A percentile compares a stretch with the other conserved stretches of the same genome.
Conservation (phyloP, 2,888 invertebrate genomes). For the Nephrotoma appendiculata region DNA sequence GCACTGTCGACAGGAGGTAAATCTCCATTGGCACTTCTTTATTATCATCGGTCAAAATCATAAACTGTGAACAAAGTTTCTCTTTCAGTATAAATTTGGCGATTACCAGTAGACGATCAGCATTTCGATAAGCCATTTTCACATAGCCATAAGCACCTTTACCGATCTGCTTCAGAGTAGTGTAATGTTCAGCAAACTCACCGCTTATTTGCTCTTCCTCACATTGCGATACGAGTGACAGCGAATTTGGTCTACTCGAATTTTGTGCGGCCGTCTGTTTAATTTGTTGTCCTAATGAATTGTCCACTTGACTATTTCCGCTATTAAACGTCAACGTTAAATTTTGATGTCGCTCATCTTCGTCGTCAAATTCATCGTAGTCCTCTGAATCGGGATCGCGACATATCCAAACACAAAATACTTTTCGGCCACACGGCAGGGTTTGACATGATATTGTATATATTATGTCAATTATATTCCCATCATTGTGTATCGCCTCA, state of each 20-base stretch:
- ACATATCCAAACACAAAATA: conserved; percentile 49
- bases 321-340: conserved; percentile 32
- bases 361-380: conserved; percentile 11
- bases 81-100: conserved; percentile 56
- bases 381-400: conserved; percentile 31
- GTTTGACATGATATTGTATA: conserved; percentile 41
- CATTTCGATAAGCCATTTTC: conserved; percentile 46
- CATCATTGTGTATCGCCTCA: conserved; percentile 20
- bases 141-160: conserved; percentile 55
- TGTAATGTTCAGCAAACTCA: conserved; percentile 41
- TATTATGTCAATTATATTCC: conserved; percentile 19
- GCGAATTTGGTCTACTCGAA: conserved; percentile 38
- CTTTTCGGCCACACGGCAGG: conserved; percentile 34
- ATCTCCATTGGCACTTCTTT: conserved; percentile 48
- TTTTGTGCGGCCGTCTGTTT: conserved; percentile 19
- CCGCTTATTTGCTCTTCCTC: conserved; percentile 39
- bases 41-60: conserved; percentile 39
- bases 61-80: conserved; percentile 29
- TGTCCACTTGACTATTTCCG: conserved; percentile 30
- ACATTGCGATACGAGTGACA: conserved; percentile 39
- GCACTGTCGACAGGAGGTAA: conserved; percentile 44
- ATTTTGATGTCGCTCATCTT: conserved; percentile 21
- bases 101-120: conserved; percentile 45
- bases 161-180: conserved; percentile 51
- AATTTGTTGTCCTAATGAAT: conserved; percentile 23